Conservation (phyloP, 2,113 vertebrate species). For the Noturus placidus region DNA sequence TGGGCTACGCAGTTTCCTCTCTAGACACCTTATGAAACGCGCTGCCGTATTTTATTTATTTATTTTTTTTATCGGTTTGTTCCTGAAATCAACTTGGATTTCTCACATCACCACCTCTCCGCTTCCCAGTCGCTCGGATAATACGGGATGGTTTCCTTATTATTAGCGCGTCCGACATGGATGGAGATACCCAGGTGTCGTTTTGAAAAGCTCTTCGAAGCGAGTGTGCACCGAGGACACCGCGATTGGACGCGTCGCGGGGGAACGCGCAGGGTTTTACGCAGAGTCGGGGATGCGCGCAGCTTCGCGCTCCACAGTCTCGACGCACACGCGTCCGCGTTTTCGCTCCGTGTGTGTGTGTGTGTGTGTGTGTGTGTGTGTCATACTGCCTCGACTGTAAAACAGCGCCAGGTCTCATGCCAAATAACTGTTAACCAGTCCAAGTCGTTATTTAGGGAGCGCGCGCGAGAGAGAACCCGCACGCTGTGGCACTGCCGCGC, state of each 20-base stretch:
- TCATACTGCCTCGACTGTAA: neutral
- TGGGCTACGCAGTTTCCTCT: neutral
- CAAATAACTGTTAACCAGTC: neutral
- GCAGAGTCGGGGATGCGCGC: conserved; percentile 12
- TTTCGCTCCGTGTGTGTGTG: neutral
- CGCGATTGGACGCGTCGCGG: neutral
- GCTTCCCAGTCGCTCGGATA: neutral
- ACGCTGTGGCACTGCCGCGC: neutral
- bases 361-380: neutral
- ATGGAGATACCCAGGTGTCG: neutral
- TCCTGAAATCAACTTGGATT: neutral
- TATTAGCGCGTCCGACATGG: neutral
- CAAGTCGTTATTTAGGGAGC: neutral
- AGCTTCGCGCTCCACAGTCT: neutral
- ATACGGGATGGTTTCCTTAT: neutral
- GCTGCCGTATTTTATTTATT: neutral
- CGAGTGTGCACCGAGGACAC: neutral
- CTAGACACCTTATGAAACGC: neutral
- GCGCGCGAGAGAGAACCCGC: neutral
- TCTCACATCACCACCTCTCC: neutral
- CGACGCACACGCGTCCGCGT: neutral
- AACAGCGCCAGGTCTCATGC: neutral
- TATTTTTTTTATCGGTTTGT: neutral
- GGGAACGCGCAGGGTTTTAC: conserved; percentile 2
- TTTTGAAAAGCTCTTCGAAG: neutral